phyloP scores from a whole-genome alignment of 2,797 vertebrate species.

The Halcyon leucocephala region DNA sequence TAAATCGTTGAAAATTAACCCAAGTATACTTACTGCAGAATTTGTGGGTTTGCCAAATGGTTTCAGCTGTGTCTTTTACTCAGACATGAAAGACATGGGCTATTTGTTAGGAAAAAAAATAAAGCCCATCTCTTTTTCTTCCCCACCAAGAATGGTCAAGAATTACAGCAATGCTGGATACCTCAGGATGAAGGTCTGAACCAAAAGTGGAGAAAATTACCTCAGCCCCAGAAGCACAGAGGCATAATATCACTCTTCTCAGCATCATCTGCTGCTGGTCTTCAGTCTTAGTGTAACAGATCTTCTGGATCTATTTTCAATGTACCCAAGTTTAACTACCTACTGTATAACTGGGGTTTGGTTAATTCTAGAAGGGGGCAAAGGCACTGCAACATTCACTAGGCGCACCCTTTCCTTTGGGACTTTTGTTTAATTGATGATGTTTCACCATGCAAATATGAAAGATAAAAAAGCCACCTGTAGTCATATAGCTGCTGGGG shows the following conservation, averaged over 20 bases:
- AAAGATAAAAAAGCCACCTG: not conserved
- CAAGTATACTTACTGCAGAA: not conserved
- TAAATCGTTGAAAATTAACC: constrained; percentile 57
- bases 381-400: not conserved
- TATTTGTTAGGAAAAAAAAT: not conserved
- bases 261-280: not conserved
- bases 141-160: not conserved
- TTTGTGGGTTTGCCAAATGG: not conserved
- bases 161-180: not conserved
- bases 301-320: not conserved
- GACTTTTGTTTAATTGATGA: not conserved
- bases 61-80: not conserved
- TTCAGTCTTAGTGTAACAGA: not conserved
- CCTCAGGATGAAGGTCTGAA: not conserved
- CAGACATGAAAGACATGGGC: not conserved
- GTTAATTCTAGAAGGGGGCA: not conserved
- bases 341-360: not conserved
- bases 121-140: not conserved
- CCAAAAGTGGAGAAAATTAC: not conserved
- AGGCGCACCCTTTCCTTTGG: not conserved
- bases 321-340: not conserved
- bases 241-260: not conserved
- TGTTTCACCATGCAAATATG: not conserved
- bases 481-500: not conserved
- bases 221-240: not conserved